Base-by-base conservation (phyloP, 2,888 invertebrate genomes). In the Omphaloscelis lunosa region DNA sequence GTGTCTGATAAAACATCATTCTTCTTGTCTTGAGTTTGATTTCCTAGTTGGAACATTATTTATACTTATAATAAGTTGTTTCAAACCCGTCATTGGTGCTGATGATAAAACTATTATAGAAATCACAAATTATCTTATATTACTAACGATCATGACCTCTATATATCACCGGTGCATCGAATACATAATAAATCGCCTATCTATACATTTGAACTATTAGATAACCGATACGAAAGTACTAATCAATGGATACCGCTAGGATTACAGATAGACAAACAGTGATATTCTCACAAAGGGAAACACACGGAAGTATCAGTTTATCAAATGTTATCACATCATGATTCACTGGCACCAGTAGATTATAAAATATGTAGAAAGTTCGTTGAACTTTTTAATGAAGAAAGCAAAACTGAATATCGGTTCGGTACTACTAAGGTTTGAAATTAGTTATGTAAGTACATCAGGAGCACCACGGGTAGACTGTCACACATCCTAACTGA, bases 291-390 rank as follows among this genome's bases (percentile, higher is more conserved):
- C 61, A 72, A 59, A 75, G 61, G n/a, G 69, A 45, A 48, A 70
- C 53, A 53, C 39, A 63, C 45, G 56, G 59, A 29, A 61, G 48
- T 62, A 68, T 71, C 23, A n/a, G n/a, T 39, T n/a, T 63, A 80
- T 80, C 73, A 66, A 59, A 68, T 70, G 41, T 12, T 84, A 72
- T 84, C 66, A 56, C 58, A 63, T 56, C 45, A 71, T 59, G 67
- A 68, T 72, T 85, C 3, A 63, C 53, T 67, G 27, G 34, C 20
- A 58, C 17, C 0, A 53, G 20, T 29, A 9, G 15, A 65, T 9
- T 29, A 27, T 45, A 4, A 59, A 56, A 56, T 39, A 45, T 58
- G 15, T 23, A 69, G 51, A 72, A 82, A 69, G 41, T 41, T 65
- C 11, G 59, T 58, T 69, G 12, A 59, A 41, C 27, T n/a, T 0